These are phyloP conservation scores for Elmis aenea DNA, from an alignment of 2,888 invertebrate species.

Conservation along the genomic window DNA sequence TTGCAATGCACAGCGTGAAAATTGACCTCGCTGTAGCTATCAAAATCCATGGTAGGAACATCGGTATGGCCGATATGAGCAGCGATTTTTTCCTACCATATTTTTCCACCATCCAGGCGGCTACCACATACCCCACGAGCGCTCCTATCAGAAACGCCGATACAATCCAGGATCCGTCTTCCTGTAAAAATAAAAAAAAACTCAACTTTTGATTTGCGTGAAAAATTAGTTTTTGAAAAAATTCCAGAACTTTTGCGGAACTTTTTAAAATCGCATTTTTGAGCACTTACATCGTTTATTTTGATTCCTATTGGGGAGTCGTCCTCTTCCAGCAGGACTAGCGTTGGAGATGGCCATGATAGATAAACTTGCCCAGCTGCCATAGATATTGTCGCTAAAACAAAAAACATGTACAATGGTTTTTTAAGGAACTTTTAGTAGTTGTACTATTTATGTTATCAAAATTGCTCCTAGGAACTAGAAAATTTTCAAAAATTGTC, in stretches of 20 bases:
- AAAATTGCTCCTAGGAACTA: no score
- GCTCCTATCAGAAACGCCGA: constrained; percentile 55
- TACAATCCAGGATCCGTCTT: constrained; percentile 55
- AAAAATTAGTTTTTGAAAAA: constrained; percentile 1
- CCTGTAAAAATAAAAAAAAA: no score
- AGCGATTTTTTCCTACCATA: constrained; percentile 55
- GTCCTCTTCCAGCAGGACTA: constrained; percentile 45
- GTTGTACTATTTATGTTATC: no score
- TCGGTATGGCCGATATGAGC: constrained; percentile 49
- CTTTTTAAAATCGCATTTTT: no score
- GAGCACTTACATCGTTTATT: constrained; percentile 14
- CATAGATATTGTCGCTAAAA: constrained; percentile 47
- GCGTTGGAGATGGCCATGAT: constrained; percentile 54
- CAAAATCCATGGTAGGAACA: constrained; percentile 51
- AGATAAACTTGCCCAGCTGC: constrained; percentile 49
- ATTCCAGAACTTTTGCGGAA: no score
- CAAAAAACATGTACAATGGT: no score
- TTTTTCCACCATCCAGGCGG: constrained; percentile 54
- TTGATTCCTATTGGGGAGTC: constrained; percentile 16
- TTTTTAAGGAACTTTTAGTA: no score
- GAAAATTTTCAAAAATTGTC: no score
- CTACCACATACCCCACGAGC: constrained; percentile 52
- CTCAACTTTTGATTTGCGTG: neutral
- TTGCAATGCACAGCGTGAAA: constrained; percentile 54
- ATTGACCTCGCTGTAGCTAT: constrained; percentile 34